A percentile compares a stretch with the other conserved stretches of the same genome.
Conservation (phyloP, 2,113 vertebrate genomes). For the Myiozetetes cayanensis region DNA sequence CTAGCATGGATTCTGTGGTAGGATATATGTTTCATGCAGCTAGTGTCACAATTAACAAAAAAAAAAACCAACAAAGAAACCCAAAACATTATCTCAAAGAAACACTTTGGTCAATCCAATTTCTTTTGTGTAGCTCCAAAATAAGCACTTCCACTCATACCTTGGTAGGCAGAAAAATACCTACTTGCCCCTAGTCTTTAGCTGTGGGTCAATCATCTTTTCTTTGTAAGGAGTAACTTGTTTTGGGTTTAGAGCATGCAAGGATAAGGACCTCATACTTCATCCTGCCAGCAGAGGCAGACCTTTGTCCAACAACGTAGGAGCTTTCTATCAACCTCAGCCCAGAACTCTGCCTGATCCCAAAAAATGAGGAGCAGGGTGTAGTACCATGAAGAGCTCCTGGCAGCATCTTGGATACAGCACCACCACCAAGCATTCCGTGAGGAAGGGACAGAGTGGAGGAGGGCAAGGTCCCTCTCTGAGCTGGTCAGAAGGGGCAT, state of each 20-base stretch:
- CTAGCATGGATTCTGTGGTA: slow-evolving; percentile 16
- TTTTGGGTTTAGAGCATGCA: background rate
- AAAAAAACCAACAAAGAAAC: background rate
- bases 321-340: background rate
- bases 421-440: background rate
- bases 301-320: fast-evolving
- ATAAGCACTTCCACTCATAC: background rate
- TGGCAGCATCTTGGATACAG: background rate
- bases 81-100: background rate
- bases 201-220: background rate
- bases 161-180: background rate
- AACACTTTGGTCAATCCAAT: background rate
- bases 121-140: background rate
- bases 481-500: background rate
- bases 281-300: background rate
- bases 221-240: background rate
- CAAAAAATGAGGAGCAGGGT: background rate
- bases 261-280: background rate
- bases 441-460: background rate
- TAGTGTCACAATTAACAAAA: slow-evolving; percentile 8
- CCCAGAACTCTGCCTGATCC: background rate
- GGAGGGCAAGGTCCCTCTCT: background rate
- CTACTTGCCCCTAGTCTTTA: background rate
- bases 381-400: background rate
- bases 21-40: slow-evolving; percentile 21